A percentile compares a stretch with the other conserved stretches of the same genome.
phyloP scores from a whole-genome alignment of 2,888 invertebrate species.

The Campaea margaritaria region DNA sequence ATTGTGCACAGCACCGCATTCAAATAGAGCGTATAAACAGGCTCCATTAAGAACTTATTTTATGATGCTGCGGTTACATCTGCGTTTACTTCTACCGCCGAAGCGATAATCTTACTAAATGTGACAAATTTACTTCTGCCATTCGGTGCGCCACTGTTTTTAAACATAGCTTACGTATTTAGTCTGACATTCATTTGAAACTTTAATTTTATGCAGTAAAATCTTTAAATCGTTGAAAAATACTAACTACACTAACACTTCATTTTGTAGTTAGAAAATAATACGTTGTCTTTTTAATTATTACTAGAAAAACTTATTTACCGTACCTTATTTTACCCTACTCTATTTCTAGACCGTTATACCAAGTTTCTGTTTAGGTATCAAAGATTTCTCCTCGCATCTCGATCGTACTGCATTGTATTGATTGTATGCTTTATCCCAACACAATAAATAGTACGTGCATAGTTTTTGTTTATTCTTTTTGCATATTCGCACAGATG shows the following conservation, averaged over 20 bases:
- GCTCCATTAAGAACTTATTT: slow-evolving; percentile 53
- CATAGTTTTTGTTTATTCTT: slow-evolving; percentile 49
- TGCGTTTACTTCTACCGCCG: background rate
- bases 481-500: slow-evolving; percentile 55
- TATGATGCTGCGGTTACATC: slow-evolving; percentile 42
- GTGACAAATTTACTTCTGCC: background rate
- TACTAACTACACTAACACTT: too few species aligned
- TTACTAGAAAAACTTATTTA: too few species aligned
- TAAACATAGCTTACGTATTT: background rate
- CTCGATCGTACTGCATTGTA: too few species aligned
- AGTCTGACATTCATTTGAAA: too few species aligned
- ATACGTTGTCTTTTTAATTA: too few species aligned
- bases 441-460: slow-evolving; percentile 58
- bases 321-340: too few species aligned
- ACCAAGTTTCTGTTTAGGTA: too few species aligned
- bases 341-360: too few species aligned
- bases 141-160: background rate
- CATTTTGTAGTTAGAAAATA: too few species aligned
- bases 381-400: too few species aligned
- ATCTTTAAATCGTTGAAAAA: too few species aligned
- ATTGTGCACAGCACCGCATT: slow-evolving; percentile 44
- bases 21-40: slow-evolving; percentile 52
- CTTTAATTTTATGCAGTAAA: too few species aligned
- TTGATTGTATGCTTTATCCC: slow-evolving; percentile 52
- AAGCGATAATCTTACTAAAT: background rate